Percentiles rank a stretch among this genome's conserved stretches.
Conservation (phyloP, 2,888 invertebrate genomes). For the Drosophila testacea region DNA sequence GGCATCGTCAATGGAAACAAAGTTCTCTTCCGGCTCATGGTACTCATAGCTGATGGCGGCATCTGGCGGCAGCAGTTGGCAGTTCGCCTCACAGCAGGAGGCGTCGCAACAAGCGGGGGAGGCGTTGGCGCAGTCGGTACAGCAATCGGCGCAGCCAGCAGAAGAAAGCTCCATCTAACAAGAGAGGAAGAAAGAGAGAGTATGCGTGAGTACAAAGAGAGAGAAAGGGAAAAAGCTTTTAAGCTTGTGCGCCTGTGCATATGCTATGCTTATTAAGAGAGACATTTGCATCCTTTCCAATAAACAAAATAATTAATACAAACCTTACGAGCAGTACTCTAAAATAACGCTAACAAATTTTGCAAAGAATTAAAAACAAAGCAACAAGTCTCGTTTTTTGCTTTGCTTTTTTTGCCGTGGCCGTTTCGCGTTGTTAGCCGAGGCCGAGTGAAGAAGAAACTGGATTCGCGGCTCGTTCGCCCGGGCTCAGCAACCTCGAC, state of each 20-base stretch:
- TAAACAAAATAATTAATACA: slow-evolving; percentile 13
- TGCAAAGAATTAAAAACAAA: slow-evolving; percentile 8
- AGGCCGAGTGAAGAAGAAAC: slow-evolving; percentile 79
- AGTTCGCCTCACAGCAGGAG: slow-evolving; percentile 56
- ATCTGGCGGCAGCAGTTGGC: slow-evolving; percentile 51
- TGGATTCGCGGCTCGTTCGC: slow-evolving; percentile 73
- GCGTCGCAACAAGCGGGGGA: slow-evolving; percentile 43
- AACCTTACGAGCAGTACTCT: slow-evolving; percentile 46
- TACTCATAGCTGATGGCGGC: slow-evolving; percentile 70
- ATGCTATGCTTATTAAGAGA: slow-evolving; percentile 50
- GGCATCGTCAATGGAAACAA: slow-evolving; percentile 84
- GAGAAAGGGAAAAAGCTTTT: slow-evolving; percentile 21
- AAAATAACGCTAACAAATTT: slow-evolving; percentile 14
- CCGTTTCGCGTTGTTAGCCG: slow-evolving; percentile 63
- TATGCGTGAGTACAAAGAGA: neutral
- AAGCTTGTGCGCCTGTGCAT: slow-evolving; percentile 47
- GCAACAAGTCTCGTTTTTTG: slow-evolving; percentile 11
- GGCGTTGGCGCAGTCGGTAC: slow-evolving; percentile 51
- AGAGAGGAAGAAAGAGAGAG: slow-evolving; percentile 8
- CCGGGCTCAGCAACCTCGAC: slow-evolving; percentile 76
- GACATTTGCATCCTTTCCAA: slow-evolving; percentile 41
- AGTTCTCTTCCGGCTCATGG: slow-evolving; percentile 83
- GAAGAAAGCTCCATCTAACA: slow-evolving; percentile 60
- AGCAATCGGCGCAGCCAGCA: slow-evolving; percentile 61
- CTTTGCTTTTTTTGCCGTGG: slow-evolving; percentile 51